These are phyloP conservation scores for Acleris literana DNA, from an alignment of 2,888 invertebrate species.

Conservation along the genomic window DNA sequence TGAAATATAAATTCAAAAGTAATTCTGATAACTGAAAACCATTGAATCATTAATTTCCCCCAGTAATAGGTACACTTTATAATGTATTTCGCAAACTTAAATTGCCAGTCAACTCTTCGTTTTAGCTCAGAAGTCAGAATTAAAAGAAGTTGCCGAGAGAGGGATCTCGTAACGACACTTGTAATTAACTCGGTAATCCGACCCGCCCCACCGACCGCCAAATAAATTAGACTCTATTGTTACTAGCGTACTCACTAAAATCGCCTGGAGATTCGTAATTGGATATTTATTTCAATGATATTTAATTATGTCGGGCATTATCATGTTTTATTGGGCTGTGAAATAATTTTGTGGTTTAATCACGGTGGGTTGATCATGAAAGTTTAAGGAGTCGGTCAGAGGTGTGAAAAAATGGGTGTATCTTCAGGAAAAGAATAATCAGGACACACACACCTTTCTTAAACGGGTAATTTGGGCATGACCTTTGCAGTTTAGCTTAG, in stretches of 20 bases:
- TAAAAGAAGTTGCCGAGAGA: constrained; percentile 38
- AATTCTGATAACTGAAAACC: too few relatives aligned
- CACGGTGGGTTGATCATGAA: neutral
- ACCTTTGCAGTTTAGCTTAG: constrained; percentile 8
- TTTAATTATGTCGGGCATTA: constrained; percentile 20
- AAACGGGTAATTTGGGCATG: neutral
- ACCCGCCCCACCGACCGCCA: constrained; percentile 52
- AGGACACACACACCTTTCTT: neutral
- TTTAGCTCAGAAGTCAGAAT: constrained; percentile 31
- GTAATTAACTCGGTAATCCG: constrained; percentile 78
- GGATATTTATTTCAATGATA: constrained; percentile 32
- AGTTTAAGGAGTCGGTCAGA: too few relatives aligned
- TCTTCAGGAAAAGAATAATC: neutral
- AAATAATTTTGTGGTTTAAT: constrained; percentile 7
- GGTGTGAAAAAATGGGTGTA: neutral
- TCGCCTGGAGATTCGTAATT: constrained; percentile 52
- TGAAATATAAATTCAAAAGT: too few relatives aligned
- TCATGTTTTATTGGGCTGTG: constrained; percentile 19
- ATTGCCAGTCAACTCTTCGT: constrained; percentile 19
- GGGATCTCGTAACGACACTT: constrained; percentile 62
- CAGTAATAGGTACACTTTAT: neutral
- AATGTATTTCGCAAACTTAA: neutral
- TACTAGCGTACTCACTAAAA: constrained; percentile 54
- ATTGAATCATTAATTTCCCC: too few relatives aligned
- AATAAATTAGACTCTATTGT: constrained; percentile 68